These are phyloP conservation scores for Synaphobranchus kaupii DNA, from an alignment of 2,797 vertebrate genomes.

Conservation along the genomic window DNA sequence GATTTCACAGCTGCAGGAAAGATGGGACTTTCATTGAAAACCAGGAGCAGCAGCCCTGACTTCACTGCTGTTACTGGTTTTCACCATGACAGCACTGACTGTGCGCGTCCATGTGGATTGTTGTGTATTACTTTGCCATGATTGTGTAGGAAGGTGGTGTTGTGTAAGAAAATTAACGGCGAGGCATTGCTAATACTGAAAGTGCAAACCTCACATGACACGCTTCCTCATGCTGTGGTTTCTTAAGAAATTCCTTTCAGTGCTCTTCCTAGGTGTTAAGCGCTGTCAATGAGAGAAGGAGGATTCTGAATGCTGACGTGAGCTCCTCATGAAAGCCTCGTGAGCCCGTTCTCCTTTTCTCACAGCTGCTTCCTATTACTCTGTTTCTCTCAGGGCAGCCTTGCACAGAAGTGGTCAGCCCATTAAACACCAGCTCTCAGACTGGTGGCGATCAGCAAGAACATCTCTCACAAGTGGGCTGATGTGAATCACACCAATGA, in stretches of 20 bases:
- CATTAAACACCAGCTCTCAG: not conserved
- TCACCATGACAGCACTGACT: not conserved
- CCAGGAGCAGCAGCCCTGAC: not conserved
- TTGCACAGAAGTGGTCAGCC: not conserved
- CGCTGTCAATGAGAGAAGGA: not conserved
- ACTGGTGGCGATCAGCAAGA: not conserved
- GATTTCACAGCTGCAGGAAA: not conserved
- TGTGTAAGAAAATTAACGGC: not conserved
- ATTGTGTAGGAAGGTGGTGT: not conserved
- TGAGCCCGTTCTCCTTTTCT: not conserved
- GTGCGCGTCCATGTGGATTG: not conserved
- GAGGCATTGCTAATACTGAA: not conserved
- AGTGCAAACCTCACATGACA: not conserved
- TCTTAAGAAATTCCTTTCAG: not conserved
- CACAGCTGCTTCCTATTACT: not conserved
- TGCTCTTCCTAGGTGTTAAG: not conserved
- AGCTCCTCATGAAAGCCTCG: not conserved
- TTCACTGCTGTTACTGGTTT: not conserved
- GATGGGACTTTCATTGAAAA: not conserved
- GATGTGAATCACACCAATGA: not conserved
- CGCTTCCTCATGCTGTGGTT: not conserved
- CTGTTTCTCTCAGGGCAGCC: not conserved
- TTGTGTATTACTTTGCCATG: not conserved
- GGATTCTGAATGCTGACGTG: constrained; percentile 12
- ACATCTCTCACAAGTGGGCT: not conserved